Percentiles rank a stretch among this genome's conserved stretches.
phyloP scores from a whole-genome alignment of 2,113 vertebrate species.

The Oxygymnocypris stewartii region DNA sequence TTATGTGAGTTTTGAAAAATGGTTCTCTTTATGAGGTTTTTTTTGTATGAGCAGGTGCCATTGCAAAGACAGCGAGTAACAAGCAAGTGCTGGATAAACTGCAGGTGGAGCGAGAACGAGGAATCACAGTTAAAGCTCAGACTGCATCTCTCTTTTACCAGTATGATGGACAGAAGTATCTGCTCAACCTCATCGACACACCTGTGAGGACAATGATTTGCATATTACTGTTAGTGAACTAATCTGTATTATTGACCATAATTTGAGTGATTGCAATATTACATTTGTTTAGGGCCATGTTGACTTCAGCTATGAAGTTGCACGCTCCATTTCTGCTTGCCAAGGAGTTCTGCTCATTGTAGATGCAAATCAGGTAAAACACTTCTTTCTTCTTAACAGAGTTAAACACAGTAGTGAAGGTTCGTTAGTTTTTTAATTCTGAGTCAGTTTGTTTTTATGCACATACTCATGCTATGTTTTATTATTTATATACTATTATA shows the following conservation, averaged over 20 bases:
- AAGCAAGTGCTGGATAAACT: conserved; percentile 97
- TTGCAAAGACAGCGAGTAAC: conserved; percentile 86
- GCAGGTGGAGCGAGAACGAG: conserved; percentile 95
- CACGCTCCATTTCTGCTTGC: conserved; percentile 91
- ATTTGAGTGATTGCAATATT: background rate
- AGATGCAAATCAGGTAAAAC: conserved; percentile 92
- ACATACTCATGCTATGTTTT: background rate
- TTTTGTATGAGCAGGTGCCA: conserved; percentile 79
- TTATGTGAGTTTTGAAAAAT: background rate
- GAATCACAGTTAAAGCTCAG: conserved; percentile 97
- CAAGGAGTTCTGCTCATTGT: conserved; percentile 94
- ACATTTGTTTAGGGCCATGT: conserved; percentile 85
- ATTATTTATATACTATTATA: background rate
- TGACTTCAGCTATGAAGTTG: conserved; percentile 98
- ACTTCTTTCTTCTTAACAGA: too few relatives aligned
- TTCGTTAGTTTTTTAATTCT: background rate
- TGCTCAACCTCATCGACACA: conserved; percentile 97
- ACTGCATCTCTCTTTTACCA: conserved; percentile 93
- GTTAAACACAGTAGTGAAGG: background rate
- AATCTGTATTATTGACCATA: background rate
- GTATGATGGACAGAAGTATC: conserved; percentile 80
- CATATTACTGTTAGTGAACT: background rate
- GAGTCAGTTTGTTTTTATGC: background rate
- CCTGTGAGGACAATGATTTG: conserved; percentile 76
- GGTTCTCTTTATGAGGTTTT: background rate